A percentile compares a stretch with the other conserved stretches of the same genome.
Evolutionary conservation across 2,113 vertebrate genomes (phyloP).

Genomic region (Pangasianodon hypophthalmus): DNA sequence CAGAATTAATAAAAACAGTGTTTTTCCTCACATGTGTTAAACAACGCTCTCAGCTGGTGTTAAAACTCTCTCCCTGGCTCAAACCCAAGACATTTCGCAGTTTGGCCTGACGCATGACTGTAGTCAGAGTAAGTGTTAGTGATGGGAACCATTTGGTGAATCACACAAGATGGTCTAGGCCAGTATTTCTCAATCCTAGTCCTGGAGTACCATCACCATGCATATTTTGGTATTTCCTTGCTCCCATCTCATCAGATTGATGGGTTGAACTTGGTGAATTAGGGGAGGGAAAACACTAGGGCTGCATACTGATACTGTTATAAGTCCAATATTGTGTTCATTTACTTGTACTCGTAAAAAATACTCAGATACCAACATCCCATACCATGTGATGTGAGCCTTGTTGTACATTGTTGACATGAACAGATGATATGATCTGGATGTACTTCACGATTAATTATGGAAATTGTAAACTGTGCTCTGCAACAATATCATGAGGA

Average conservation of each 20-base stretch:
- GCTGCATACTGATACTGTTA: neutral
- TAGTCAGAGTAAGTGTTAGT: constrained; percentile 57
- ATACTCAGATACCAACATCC: neutral
- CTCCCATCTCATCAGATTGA: neutral
- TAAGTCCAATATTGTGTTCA: neutral
- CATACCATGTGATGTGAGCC: neutral
- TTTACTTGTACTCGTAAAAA: neutral
- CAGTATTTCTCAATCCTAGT: constrained; percentile 7
- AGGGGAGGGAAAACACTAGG: neutral
- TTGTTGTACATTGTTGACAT: neutral
- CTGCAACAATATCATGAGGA: neutral
- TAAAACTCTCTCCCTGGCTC: constrained; percentile 25
- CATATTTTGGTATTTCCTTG: neutral
- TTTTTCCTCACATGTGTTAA: constrained; percentile 22
- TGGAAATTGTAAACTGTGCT: neutral
- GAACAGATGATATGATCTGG: neutral
- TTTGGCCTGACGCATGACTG: constrained; percentile 62
- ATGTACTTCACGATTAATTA: neutral
- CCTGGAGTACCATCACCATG: neutral
- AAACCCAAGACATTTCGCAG: constrained; percentile 47
- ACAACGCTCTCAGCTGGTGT: constrained; percentile 36
- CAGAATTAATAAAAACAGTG: neutral
- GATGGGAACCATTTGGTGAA: constrained; percentile 65
- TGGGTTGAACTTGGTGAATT: neutral
- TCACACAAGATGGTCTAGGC: constrained; percentile 56